Evolutionary conservation across 2,888 invertebrate genomes (phyloP), one percentile per base, ranked within the genome.

Genomic region (Galeruca laticollis): DNA sequence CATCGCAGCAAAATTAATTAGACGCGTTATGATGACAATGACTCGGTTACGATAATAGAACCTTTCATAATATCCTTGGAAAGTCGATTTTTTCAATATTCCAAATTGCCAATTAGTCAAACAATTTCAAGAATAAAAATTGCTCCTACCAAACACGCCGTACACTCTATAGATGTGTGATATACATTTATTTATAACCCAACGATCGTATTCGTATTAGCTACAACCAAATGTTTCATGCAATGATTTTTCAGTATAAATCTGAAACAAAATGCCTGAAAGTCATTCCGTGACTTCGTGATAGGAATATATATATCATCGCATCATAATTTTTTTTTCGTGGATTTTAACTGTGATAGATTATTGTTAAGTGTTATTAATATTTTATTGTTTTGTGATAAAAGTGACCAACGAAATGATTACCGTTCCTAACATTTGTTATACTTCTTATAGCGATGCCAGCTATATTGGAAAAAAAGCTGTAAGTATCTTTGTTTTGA

Each of bases 381-480:
- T n/a, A 10, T 9, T 20, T 43, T 66, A 18, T 49, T 21, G 15
- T 52, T 64, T 57, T 54, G 60, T 49, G 49, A 15, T 18, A 47
- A n/a, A 15, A 40, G 43, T 51, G 21, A 51, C 35, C 15, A 11
- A 33, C n/a, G 35, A 26, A 69, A 78, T 78, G 78, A 77, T 79
- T 40, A 77, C 79, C 4, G 71, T 75, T 15, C 81, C 81, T 8
- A 57, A 57, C 10, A 76, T 79, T 60, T 77, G 76, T 68, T 78
- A n/a, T 73, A 77, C 75, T 51, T 80, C 79, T 35, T 87, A 90
- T 74, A 91, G 91, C 74, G 92, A 92, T 85, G 91, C 91, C 4
- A 91, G 91, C 3, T 87, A 89, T 68, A 81, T 84, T 51, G 80
- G 79, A 61, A 78, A 75, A 68, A 83, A 80, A 71, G 72, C 78